Conservation (phyloP, 2,888 invertebrate genomes). For the Lithophane leautieri region DNA sequence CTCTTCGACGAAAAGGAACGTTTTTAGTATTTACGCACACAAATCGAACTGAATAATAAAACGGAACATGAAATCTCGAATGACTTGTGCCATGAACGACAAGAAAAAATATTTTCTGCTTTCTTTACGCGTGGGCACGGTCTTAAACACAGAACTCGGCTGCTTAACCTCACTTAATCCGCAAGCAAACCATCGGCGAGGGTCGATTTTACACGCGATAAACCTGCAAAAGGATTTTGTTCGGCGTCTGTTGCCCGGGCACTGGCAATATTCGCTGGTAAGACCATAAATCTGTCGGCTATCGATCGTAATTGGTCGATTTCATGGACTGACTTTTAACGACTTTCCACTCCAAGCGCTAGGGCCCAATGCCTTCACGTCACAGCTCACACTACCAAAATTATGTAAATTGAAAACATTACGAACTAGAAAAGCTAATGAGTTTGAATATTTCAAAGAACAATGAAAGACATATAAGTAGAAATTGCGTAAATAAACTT, state of each 20-base stretch:
- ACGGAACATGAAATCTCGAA: constrained; percentile 58
- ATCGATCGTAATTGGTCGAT: constrained; percentile 76
- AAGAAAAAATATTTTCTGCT: constrained; percentile 61
- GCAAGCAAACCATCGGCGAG: constrained; percentile 75
- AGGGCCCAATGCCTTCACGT: constrained; percentile 51
- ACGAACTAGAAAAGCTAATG: constrained; percentile 50
- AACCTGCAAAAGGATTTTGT: constrained; percentile 79
- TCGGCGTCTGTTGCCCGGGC: constrained; percentile 68
- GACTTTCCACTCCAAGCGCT: constrained; percentile 68
- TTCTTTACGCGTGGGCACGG: constrained; percentile 64
- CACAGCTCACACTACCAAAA: constrained; percentile 60
- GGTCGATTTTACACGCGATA: constrained; percentile 83
- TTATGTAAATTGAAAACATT: constrained; percentile 68
- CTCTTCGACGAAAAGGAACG: constrained; percentile 27
- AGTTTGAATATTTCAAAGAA: constrained; percentile 31
- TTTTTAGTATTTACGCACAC: constrained; percentile 37
- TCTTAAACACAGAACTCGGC: constrained; percentile 71
- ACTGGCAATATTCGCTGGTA: constrained; percentile 49
- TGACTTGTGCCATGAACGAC: constrained; percentile 56
- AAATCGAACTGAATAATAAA: constrained; percentile 55
- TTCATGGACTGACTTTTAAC: constrained; percentile 81
- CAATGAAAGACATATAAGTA: constrained; percentile 12
- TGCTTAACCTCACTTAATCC: constrained; percentile 78
- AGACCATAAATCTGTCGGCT: constrained; percentile 76
- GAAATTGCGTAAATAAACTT: constrained; percentile 18